A percentile compares a stretch with the other conserved stretches of the same genome.
These are phyloP conservation scores for Siderastrea siderea DNA, from an alignment of 92 coral and sea anemone genomes.

Conservation along the genomic window DNA sequence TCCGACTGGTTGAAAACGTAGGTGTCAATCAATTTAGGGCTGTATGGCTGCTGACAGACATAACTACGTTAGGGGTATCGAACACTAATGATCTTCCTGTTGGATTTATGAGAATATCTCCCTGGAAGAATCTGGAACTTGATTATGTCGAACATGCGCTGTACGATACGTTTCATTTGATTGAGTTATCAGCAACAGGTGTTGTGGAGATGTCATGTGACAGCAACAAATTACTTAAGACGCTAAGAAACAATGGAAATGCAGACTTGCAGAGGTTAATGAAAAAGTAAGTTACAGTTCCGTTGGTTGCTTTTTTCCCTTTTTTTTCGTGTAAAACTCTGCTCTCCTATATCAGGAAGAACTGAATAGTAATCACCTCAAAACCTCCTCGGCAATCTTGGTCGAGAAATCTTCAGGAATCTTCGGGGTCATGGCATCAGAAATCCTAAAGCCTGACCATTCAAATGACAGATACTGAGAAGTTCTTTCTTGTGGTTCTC, in stretches of 20 bases:
- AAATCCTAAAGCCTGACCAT: too few species aligned
- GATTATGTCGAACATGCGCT: slow-evolving; percentile 17
- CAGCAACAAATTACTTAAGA: neutral
- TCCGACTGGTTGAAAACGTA: slow-evolving; percentile 9
- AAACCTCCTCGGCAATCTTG: too few species aligned
- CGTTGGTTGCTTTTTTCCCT: neutral
- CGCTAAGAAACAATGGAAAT: neutral
- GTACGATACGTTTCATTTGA: slow-evolving; percentile 15
- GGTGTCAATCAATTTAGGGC: slow-evolving; percentile 6
- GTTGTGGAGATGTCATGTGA: neutral
- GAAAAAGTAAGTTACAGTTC: neutral
- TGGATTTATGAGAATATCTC: slow-evolving; percentile 24
- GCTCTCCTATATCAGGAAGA: too few species aligned
- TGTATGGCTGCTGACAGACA: slow-evolving; percentile 18
- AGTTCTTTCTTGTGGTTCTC: too few species aligned
- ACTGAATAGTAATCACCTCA: too few species aligned
- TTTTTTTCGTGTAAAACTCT: neutral
- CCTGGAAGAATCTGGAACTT: neutral
- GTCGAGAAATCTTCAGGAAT: too few species aligned
- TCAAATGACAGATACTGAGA: too few species aligned
- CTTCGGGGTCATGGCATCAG: too few species aligned
- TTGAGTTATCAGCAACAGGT: neutral
- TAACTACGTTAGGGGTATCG: slow-evolving; percentile 11
- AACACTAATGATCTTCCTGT: neutral
- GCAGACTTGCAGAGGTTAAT: neutral